Percentiles rank a stretch among this genome's conserved stretches.
phyloP scores from a whole-genome alignment of 2,888 invertebrate genomes.

The Folsomia candida region DNA sequence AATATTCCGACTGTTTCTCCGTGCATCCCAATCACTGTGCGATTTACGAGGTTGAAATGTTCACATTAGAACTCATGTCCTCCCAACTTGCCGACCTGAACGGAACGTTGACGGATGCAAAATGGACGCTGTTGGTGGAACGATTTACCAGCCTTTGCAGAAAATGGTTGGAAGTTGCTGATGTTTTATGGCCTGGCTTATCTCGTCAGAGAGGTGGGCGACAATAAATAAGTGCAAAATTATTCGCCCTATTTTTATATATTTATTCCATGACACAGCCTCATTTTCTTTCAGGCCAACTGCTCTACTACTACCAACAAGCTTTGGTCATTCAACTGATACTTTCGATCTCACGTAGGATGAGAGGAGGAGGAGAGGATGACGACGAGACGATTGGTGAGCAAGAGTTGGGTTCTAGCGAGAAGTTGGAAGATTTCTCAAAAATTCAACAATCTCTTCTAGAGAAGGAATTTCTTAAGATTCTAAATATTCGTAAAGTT shows the following conservation, averaged over 20 bases:
- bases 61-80: constrained; percentile 40
- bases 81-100: constrained; percentile 36
- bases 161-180: constrained; percentile 37
- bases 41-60: constrained; percentile 43
- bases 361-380: no score
- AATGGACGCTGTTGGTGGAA: constrained; percentile 22
- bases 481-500: constrained; percentile 30
- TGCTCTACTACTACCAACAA: constrained; percentile 46
- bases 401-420: no score
- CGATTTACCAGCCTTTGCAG: constrained; percentile 32
- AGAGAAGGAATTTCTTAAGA: constrained; percentile 28
- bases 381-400: background rate
- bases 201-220: constrained; percentile 39
- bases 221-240: background rate
- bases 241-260: no score
- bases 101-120: constrained; percentile 28
- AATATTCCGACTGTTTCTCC: constrained; percentile 27
- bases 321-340: constrained; percentile 29
- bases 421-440: no score
- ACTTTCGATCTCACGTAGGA: constrained; percentile 27
- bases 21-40: constrained; percentile 42
- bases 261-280: background rate
- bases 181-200: constrained; percentile 41
- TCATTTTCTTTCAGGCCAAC: constrained; percentile 32
- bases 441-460: no score